A percentile compares a stretch with the other conserved stretches of the same genome.
These are phyloP conservation scores for Speoplatyrhinus poulsoni DNA, from an alignment of 2,113 vertebrate species.

Conservation along the genomic window DNA sequence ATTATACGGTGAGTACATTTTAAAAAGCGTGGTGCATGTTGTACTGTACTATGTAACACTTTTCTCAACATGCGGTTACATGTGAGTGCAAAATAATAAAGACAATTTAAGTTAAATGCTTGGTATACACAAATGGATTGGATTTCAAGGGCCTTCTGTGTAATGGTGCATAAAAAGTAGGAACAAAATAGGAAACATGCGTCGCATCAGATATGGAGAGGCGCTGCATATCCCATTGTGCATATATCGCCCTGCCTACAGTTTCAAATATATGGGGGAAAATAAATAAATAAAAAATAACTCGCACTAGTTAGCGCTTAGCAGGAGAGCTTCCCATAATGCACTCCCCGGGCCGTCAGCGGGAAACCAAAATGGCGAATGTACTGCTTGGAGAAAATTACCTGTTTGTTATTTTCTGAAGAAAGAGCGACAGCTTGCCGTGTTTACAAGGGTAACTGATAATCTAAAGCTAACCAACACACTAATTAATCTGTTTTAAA, in stretches of 20 bases:
- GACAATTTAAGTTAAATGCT: too few relatives aligned
- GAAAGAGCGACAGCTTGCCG: constrained; percentile 17
- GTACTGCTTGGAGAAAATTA: constrained; percentile 67
- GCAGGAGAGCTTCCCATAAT: constrained; percentile 80
- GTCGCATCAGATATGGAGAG: not conserved
- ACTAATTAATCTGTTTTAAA: too few relatives aligned
- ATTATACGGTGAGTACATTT: too few relatives aligned
- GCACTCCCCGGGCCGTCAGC: constrained; percentile 83
- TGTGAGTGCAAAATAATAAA: too few relatives aligned
- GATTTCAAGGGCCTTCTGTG: not conserved
- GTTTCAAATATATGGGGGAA: constrained; percentile 61
- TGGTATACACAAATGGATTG: too few relatives aligned
- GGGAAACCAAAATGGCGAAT: constrained; percentile 95
- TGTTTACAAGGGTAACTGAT: too few relatives aligned
- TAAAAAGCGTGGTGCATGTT: too few relatives aligned
- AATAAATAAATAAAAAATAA: constrained; percentile 28
- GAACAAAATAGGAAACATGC: not conserved
- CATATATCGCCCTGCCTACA: constrained; percentile 53
- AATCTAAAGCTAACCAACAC: too few relatives aligned
- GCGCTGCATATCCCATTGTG: too few relatives aligned
- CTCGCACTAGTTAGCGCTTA: constrained; percentile 10
- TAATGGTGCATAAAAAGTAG: not conserved
- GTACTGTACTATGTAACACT: too few relatives aligned
- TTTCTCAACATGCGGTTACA: too few relatives aligned
- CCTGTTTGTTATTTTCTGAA: constrained; percentile 76